phyloP scores from a whole-genome alignment of 2,888 invertebrate genomes.

The Panorpa germanica region DNA sequence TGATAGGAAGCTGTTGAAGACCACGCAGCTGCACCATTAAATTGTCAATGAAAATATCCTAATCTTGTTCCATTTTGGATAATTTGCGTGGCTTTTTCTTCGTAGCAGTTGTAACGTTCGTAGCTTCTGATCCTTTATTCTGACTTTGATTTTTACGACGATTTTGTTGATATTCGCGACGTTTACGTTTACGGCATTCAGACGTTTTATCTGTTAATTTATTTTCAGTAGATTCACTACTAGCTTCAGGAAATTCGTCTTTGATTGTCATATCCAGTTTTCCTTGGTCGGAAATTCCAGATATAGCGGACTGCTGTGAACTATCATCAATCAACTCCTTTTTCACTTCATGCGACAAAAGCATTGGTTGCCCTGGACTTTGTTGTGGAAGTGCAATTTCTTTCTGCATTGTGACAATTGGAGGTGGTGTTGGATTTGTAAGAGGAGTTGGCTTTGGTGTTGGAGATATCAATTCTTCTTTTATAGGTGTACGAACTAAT shows the following conservation, averaged over 20 bases:
- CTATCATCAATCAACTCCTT: conserved; percentile 53
- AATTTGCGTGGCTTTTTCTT: conserved; percentile 73
- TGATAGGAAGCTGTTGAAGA: conserved; percentile 68
- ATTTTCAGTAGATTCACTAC: conserved; percentile 22
- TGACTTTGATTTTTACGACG: conserved; percentile 48
- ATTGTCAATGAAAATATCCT: conserved; percentile 75
- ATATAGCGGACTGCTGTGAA: conserved; percentile 37
- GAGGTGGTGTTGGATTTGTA: conserved; percentile 19
- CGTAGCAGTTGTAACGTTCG: conserved; percentile 14
- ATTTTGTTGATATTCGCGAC: conserved; percentile 67
- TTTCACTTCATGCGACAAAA: conserved; percentile 43
- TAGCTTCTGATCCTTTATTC: conserved; percentile 44
- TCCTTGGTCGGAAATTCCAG: conserved; percentile 37
- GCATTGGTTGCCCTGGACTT: conserved; percentile 28
- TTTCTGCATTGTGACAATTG: conserved; percentile 5
- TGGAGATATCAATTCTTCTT: conserved; percentile 24
- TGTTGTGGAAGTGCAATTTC: conserved; percentile 14
- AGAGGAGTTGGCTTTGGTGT: conserved; percentile 21
- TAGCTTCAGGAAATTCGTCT: conserved; percentile 22
- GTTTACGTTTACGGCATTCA: conserved; percentile 46
- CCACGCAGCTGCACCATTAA: conserved; percentile 68
- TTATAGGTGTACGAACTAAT: conserved; percentile 23
- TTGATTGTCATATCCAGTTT: conserved; percentile 31
- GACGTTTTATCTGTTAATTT: conserved; percentile 29
- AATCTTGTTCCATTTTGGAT: conserved; percentile 75